phyloP scores from a whole-genome alignment of 2,797 vertebrate genomes.

The Halcyon leucocephala region DNA sequence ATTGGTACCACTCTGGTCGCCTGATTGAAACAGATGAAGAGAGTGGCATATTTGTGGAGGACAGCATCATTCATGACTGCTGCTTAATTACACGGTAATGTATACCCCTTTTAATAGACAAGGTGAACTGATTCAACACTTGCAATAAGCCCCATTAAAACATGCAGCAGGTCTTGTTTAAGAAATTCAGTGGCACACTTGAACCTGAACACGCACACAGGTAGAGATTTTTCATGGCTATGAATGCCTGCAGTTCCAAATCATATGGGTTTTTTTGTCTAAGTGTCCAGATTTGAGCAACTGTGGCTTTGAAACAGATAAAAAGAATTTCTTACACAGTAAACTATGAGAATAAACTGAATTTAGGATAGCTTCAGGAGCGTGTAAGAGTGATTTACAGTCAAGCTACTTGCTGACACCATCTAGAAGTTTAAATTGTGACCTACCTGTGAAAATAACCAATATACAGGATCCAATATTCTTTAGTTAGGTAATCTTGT shows the following conservation, averaged over 20 bases:
- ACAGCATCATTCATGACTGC: conserved; percentile 92
- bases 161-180: fast-evolving
- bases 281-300: neutral
- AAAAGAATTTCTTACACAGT: neutral
- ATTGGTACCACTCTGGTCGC: conserved; percentile 85
- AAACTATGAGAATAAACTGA: neutral
- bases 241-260: neutral
- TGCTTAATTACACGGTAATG: conserved; percentile 89
- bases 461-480: neutral
- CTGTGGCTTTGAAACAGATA: neutral
- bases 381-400: neutral
- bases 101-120: neutral
- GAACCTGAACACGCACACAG: neutral
- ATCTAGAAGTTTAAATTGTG: neutral
- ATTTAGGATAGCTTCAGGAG: neutral
- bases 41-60: conserved; percentile 85
- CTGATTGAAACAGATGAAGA: conserved; percentile 83
- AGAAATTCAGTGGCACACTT: neutral
- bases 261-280: neutral
- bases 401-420: neutral
- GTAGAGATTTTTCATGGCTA: neutral
- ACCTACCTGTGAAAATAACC: neutral
- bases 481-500: neutral
- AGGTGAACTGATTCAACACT: neutral
- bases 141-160: neutral